Percentiles rank a stretch among this genome's conserved stretches.
Evolutionary conservation across 30 jellyfish, hydroid and myxozoan genomes (phyloP).

Genomic region (Nemopilema nomurai): DNA sequence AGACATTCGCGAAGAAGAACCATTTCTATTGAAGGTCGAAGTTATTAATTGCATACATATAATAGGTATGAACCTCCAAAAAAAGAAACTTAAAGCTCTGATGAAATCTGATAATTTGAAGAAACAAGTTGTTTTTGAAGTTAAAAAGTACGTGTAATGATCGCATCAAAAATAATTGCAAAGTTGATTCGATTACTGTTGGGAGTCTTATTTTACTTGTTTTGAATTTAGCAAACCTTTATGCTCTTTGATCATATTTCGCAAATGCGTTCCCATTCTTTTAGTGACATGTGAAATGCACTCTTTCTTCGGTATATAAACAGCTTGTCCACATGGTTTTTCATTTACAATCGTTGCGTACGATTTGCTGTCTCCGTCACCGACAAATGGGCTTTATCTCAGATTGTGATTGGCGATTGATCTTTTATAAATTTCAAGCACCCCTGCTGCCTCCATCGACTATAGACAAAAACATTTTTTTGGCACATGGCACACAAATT

Average conservation of each 20-base stretch:
- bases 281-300: slow-evolving; percentile 23
- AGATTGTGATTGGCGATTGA: slow-evolving; percentile 22
- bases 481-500: background rate
- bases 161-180: slow-evolving; percentile 2
- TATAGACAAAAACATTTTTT: background rate
- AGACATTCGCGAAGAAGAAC: background rate
- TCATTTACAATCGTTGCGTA: background rate
- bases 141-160: slow-evolving; percentile 5
- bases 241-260: slow-evolving; percentile 4
- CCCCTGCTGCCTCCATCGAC: slow-evolving; percentile 29
- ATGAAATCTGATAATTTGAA: background rate
- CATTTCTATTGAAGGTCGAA: background rate
- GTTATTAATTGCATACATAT: background rate
- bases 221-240: slow-evolving; percentile 14
- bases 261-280: slow-evolving; percentile 29
- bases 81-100: background rate
- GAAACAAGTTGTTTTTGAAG: background rate
- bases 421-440: slow-evolving; percentile 6
- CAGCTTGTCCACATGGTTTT: slow-evolving; percentile 11
- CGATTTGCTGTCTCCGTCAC: slow-evolving; percentile 17
- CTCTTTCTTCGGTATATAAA: slow-evolving; percentile 7
- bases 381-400: slow-evolving; percentile 10
- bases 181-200: background rate
- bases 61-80: background rate
- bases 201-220: slow-evolving; percentile 2